Base-by-base conservation (phyloP, 1,140 invertebrate species). In the Uloborus diversus region DNA sequence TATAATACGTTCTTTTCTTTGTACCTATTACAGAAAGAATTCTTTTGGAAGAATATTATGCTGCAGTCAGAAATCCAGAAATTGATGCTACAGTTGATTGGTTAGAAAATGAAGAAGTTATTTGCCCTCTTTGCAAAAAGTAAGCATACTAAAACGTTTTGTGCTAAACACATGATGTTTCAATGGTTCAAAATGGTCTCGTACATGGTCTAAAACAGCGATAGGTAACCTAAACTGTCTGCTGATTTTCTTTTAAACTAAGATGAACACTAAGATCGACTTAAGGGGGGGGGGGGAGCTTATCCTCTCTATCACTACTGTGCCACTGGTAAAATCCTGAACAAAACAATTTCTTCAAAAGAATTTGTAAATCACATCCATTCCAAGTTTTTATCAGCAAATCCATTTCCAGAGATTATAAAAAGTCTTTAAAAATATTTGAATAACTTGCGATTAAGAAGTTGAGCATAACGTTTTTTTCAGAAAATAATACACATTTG, bases 111-210 rank as follows among this genome's bases (percentile, higher is more conserved):
- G 68, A 70, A 11, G 68, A 70, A 57, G 51, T 70, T 70, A 70
- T 70, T 57, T 70, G 68, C 9, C 68, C 68, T 4, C 7, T 70
- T 57, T 70, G 68, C 49, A 37, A 70, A 57, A 70, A 37, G 68
- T 70, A 62, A 62, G 13, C 9, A 62, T 32, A 17, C 2, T 42
- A 13, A 42, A 42, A 42, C 9, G 17, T 42, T 42, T 13, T 13
- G 17, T 2, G 0, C 17, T 17, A 42, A 13, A 13, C 37, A 42
- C 17, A 2, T 42, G 37, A 42, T 13, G 37, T 17, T 42, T 1
- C 17, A 13, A 13, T 13, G 9, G 9, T 42, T 42, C 9, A 42
- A 42, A 13, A 42, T n/a, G n/a, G n/a, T n/a, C n/a, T n/a, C n/a
- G n/a, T n/a, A n/a, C n/a, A n/a, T n/a, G n/a, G n/a, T n/a, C n/a